phyloP scores from a whole-genome alignment of 2,113 vertebrate genomes.

The Anas platyrhynchos region DNA sequence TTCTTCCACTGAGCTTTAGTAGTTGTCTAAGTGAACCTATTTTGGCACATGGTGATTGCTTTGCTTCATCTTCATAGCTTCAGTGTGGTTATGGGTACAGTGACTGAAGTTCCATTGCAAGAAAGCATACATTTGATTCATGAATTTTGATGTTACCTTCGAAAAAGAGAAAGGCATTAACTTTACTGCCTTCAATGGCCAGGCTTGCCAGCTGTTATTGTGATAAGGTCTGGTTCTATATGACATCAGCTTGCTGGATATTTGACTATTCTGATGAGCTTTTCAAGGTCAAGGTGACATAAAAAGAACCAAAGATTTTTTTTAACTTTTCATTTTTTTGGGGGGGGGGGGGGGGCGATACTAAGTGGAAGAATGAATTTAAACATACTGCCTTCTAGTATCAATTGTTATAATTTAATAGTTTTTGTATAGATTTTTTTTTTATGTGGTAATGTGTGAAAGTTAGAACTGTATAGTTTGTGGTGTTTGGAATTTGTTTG shows the following conservation, averaged over 20 bases:
- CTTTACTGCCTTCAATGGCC: neutral
- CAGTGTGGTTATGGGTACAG: neutral
- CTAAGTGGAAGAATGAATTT: neutral
- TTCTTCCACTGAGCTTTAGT: neutral
- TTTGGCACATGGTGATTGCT: neutral
- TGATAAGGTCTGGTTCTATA: neutral
- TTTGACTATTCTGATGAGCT: neutral
- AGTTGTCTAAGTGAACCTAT: neutral
- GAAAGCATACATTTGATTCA: neutral
- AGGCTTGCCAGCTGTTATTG: neutral
- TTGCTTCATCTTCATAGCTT: neutral
- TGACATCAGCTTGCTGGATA: neutral
- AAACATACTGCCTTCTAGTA: neutral
- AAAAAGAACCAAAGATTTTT: no score
- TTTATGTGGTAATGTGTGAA: neutral
- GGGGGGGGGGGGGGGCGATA: fast-evolving
- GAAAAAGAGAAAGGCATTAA: neutral
- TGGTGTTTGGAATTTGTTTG: neutral
- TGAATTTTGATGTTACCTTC: neutral
- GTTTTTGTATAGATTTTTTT: neutral
- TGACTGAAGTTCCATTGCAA: neutral
- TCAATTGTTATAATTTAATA: neutral
- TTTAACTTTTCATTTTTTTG: no score
- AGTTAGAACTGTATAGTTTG: neutral
- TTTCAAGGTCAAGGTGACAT: no score